Evolutionary conservation across 2,797 vertebrate genomes (phyloP), one percentile per base, ranked within the genome.

Genomic region (Sebastiscus tertius): DNA sequence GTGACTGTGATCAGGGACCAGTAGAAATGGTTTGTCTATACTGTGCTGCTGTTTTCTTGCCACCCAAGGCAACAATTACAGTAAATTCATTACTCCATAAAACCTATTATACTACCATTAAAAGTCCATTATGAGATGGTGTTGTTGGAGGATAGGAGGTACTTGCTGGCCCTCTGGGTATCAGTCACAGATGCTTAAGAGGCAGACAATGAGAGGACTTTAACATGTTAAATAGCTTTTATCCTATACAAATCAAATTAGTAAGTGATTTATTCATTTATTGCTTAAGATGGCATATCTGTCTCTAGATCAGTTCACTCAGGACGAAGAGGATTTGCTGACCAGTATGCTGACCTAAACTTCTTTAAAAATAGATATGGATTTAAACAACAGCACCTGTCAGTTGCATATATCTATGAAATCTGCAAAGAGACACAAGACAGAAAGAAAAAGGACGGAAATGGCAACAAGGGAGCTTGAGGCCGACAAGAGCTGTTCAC

Each of bases 81-180:
- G 87, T 87, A 86, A 88, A 92, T 94, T 90, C 77, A 92, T 94
- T 90, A 92, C 87, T 85, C 87, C 79, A 90, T 92, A 91, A 93
- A 92, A 88, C 59, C 88, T 89, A 90, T 93, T 91, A 92, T 82
- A 61, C 74, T 55, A 70, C 83, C 90, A 92, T 94, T 93, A 92
- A 90, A 91, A 92, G 83, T 90, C 89, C 81, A 93, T 93, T 92
- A 93, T 89, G 85, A 88, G 72, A 86, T 85, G 73, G 81, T 87
- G 85, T 90, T 93, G 86, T 89, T 83, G 77, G 80, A 81, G 79
- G 82, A 91, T 89, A 88, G 80, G 72, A 87, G 75, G 87, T 81
- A 86, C 84, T 88, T 88, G 71, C 84, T 72, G 81, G 81, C 77
- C 90, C 87, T 88, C 64, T 87, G 91, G 88, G 81, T 82, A 87